Percentiles rank a stretch among this genome's conserved stretches.
phyloP scores from a whole-genome alignment of 2,888 invertebrate species.

The Sthenelais limicola region DNA sequence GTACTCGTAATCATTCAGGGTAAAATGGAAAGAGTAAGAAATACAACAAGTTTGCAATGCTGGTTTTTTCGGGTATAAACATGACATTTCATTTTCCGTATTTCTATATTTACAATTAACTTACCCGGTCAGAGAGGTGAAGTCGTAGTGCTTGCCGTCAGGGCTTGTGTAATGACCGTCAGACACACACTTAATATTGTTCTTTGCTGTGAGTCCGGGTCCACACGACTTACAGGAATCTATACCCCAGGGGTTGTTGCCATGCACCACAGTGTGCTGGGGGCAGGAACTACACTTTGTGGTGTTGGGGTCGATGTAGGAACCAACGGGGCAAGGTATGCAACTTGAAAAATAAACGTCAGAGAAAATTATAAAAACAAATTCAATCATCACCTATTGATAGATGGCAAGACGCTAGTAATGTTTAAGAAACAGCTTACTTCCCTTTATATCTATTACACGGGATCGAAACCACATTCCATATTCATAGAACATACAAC shows the following conservation, averaged over 20 bases:
- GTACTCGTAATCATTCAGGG: too few relatives aligned
- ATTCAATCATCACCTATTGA: background rate
- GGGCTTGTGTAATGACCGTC: conserved; percentile 69
- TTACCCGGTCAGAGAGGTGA: conserved; percentile 69
- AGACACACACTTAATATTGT: conserved; percentile 73
- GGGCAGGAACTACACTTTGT: conserved; percentile 74
- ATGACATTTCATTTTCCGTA: too few relatives aligned
- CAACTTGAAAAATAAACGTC: conserved; percentile 67
- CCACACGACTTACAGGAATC: conserved; percentile 75
- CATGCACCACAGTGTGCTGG: conserved; percentile 63
- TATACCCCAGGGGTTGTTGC: conserved; percentile 49
- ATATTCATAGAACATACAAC: too few relatives aligned
- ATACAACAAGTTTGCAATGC: too few relatives aligned
- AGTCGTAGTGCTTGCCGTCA: conserved; percentile 62
- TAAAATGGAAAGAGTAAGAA: too few relatives aligned
- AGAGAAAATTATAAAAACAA: background rate
- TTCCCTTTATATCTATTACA: too few relatives aligned
- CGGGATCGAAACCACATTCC: too few relatives aligned
- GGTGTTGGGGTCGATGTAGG: conserved; percentile 72
- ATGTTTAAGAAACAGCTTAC: background rate
- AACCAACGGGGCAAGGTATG: conserved; percentile 75
- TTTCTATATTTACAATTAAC: too few relatives aligned
- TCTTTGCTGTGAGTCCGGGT: conserved; percentile 71
- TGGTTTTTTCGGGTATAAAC: too few relatives aligned
- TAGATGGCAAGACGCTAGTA: background rate